Evolutionary conservation across 2,888 invertebrate genomes (phyloP).

Genomic region (Criorhina ranunculi): DNA sequence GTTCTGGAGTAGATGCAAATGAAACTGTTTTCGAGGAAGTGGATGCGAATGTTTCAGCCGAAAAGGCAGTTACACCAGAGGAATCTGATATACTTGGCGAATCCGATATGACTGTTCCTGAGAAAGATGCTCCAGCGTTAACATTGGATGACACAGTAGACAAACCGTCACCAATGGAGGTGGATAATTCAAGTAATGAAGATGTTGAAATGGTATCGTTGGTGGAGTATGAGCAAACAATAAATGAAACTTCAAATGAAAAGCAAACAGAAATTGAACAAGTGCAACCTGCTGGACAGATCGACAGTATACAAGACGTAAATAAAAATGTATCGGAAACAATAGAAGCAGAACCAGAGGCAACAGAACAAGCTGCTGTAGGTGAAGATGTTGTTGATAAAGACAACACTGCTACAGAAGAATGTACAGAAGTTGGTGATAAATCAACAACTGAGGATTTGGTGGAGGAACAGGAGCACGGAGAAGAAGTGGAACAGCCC

Average conservation of each 20-base stretch:
- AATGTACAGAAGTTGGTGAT: slow-evolving; percentile 75
- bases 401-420: slow-evolving; percentile 42
- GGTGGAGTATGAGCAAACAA: slow-evolving; percentile 56
- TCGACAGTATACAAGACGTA: slow-evolving; percentile 69
- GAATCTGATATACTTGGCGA: slow-evolving; percentile 81
- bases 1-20: slow-evolving; percentile 25
- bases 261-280: slow-evolving; percentile 67
- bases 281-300: slow-evolving; percentile 73
- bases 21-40: slow-evolving; percentile 79
- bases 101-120: slow-evolving; percentile 79
- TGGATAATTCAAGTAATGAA: slow-evolving; percentile 76
- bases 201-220: slow-evolving; percentile 72
- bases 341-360: slow-evolving; percentile 28
- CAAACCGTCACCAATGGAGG: slow-evolving; percentile 58
- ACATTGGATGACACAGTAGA: slow-evolving; percentile 75
- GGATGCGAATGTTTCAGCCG: slow-evolving; percentile 78
- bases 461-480: slow-evolving; percentile 59
- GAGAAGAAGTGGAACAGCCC: slow-evolving; percentile 57
- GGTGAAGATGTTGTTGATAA: slow-evolving; percentile 57
- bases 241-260: slow-evolving; percentile 55
- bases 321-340: slow-evolving; percentile 50
- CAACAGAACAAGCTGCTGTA: slow-evolving; percentile 31
- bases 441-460: slow-evolving; percentile 71
- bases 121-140: slow-evolving; percentile 5
- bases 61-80: slow-evolving; percentile 79